Conservation (phyloP, 1,140 invertebrate genomes). For the Sycophila sp. region DNA sequence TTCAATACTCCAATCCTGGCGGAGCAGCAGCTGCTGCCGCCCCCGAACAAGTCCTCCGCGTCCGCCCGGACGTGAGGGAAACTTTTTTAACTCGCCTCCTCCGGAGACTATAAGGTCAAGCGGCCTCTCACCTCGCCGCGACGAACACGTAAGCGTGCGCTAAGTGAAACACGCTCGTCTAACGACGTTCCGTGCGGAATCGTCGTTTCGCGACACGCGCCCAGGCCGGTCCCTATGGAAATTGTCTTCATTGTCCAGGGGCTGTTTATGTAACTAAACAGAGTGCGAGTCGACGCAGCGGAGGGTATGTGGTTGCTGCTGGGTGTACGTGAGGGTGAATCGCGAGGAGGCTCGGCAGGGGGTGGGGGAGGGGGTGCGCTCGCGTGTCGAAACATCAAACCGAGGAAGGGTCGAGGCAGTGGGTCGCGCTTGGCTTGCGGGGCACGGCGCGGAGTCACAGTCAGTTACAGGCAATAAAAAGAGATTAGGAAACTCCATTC, state of each 20-base stretch:
- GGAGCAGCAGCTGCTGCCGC: too few relatives aligned
- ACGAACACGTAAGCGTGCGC: too few relatives aligned
- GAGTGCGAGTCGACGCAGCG: not conserved
- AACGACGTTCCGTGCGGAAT: not conserved
- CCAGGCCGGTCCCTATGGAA: not conserved
- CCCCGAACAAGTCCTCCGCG: too few relatives aligned
- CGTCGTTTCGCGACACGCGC: not conserved
- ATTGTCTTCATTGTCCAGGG: not conserved
- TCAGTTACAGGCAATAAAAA: constrained; percentile 57
- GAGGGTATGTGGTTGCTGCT: too few relatives aligned
- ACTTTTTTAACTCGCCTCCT: too few relatives aligned
- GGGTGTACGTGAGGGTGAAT: too few relatives aligned
- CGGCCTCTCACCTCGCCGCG: too few relatives aligned
- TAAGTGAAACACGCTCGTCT: not conserved
- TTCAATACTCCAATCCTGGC: too few relatives aligned
- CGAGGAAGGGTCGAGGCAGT: too few relatives aligned
- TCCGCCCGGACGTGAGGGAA: too few relatives aligned
- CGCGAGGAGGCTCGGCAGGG: not conserved
- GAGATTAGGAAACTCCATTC: constrained; percentile 56
- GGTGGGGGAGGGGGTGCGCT: not conserved
- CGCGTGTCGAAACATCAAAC: not conserved
- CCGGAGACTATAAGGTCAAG: not conserved
- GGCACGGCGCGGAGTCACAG: constrained; percentile 48
- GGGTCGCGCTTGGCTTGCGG: constrained; percentile 44
- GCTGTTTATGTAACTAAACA: not conserved